phyloP scores from a whole-genome alignment of 2,888 invertebrate species.

The Entomobrya multifasciata region DNA sequence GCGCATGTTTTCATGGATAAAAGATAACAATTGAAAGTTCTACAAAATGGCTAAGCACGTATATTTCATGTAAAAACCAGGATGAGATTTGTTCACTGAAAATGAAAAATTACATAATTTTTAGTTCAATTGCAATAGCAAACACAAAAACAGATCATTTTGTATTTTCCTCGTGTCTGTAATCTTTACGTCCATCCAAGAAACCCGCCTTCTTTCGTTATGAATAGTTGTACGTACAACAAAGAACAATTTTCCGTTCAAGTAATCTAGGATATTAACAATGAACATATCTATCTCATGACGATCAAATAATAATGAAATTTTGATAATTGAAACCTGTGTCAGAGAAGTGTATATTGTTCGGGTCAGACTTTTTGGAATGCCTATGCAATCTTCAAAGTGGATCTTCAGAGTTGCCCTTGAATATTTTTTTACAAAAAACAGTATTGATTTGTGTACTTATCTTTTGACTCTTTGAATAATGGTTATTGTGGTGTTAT shows the following conservation, averaged over 20 bases:
- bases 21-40: no score
- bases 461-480: background rate
- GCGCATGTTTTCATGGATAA: background rate
- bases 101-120: background rate
- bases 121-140: no score
- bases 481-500: background rate
- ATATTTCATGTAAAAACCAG: no score
- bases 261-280: background rate
- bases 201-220: slow-evolving; percentile 29
- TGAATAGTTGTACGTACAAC: background rate
- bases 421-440: slow-evolving; percentile 35
- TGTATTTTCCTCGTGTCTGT: background rate
- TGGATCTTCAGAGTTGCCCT: slow-evolving; percentile 56
- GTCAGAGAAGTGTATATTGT: slow-evolving; percentile 38
- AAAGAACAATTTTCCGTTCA: background rate
- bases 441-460: background rate
- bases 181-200: slow-evolving; percentile 11
- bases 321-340: slow-evolving; percentile 21
- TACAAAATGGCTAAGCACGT: background rate
- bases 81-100: background rate
- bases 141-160: background rate
- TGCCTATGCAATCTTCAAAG: slow-evolving; percentile 38
- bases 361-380: slow-evolving; percentile 50
- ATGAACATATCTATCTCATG: background rate
- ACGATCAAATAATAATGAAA: slow-evolving; percentile 48